Evolutionary conservation across 1,140 invertebrate species (phyloP), one percentile per base, ranked within the genome.

Genomic region (Lordiphosa collinella): DNA sequence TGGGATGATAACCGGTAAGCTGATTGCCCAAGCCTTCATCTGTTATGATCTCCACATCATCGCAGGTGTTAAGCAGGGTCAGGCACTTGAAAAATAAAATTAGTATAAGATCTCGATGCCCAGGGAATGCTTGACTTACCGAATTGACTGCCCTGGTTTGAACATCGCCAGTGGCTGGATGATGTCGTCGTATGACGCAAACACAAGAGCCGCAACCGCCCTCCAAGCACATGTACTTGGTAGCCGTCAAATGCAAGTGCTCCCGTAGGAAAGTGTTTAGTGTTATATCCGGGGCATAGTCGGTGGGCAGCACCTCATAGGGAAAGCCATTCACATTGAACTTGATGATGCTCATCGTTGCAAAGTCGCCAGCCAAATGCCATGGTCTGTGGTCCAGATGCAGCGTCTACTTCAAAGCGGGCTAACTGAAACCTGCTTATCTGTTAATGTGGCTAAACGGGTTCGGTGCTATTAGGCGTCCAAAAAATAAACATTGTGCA

Each of bases 181-280:
- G 89, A 0, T 86, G 78, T 1, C 90, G 89, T 38, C 89, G 90
- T 0, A 92, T 92, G 2, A 92, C 88, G 4, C 96, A 95, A 16
- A 95, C 90, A 74, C 95, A 97, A 1, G 92, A 91, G 1, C 96
- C 95, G 79, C 96, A 96, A 0, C 95, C 95, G 14, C 95, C 96
- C 88, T 97, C 95, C 6, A 91, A 89, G 70, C 95, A 96, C 93
- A 94, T 95, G 4, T 90, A 90, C 82, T 97, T 96, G 0, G 95
- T 96, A 4, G 94, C 95, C 29, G 91, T 93, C 1, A 96, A 89
- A 16, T 93, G 90, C 0, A 92, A 92, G 62, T 92, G 80, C 13
- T 93, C 91, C 3, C 94, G 89, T 16, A 95, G 92, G 59, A 92
- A 95, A 9, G 91, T 90, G 50, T 95, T 94, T 2, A 95, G 87